Conservation (phyloP, 2,888 invertebrate genomes). For the Morinoia aosen region DNA sequence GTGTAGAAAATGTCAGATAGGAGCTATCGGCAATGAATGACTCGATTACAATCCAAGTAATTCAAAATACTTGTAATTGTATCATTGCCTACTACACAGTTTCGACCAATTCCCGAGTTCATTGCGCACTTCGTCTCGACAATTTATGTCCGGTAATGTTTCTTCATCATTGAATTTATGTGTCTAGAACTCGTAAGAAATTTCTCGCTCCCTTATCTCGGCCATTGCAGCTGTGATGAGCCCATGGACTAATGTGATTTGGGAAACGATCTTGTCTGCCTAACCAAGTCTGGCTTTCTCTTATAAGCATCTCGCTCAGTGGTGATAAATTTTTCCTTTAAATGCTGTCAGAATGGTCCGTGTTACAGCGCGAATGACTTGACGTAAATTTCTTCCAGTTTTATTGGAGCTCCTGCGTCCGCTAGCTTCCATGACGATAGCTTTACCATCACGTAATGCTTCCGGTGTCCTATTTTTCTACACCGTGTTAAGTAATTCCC, state of each 20-base stretch:
- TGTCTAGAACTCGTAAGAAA: background rate
- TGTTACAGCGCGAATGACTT: background rate
- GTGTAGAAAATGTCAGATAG: background rate
- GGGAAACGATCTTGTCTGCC: background rate
- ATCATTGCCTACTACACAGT: background rate
- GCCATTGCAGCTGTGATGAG: background rate
- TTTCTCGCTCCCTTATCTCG: background rate
- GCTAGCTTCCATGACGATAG: background rate
- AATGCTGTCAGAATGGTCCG: conserved; percentile 3
- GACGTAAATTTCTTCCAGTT: conserved; percentile 1
- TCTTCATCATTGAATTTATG: conserved; percentile 16
- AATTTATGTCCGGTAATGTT: background rate
- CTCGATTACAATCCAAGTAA: background rate
- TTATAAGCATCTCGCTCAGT: background rate
- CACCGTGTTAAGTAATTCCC: background rate
- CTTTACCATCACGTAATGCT: background rate
- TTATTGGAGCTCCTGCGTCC: background rate
- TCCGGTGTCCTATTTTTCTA: background rate
- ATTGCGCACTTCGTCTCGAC: background rate
- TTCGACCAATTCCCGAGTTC: background rate
- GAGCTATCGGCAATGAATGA: background rate
- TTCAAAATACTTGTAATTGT: background rate
- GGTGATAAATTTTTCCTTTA: background rate
- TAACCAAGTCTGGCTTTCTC: conserved; percentile 1
- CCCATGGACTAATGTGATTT: conserved; percentile 10